Percentiles rank a stretch among this genome's conserved stretches.
phyloP scores from a whole-genome alignment of 37 sponge, comb jelly and placozoan species.

The Geodia barretti region DNA sequence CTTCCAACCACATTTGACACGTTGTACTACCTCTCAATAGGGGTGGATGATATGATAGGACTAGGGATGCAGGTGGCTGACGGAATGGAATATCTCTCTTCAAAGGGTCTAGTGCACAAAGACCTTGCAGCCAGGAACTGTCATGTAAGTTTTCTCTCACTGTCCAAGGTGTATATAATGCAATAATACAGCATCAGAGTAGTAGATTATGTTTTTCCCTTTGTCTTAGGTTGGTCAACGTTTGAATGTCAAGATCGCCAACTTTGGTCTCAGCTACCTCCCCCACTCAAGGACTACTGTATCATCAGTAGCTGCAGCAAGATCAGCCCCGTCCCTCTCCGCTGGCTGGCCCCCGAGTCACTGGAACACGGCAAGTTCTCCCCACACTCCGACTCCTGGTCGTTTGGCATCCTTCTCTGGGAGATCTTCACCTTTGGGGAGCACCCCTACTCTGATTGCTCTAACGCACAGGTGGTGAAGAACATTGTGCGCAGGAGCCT shows the following conservation, averaged over 20 bases:
- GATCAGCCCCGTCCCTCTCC: constrained; percentile 49
- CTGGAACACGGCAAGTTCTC: constrained; percentile 55
- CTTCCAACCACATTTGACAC: too few species aligned
- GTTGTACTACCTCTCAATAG: too few species aligned
- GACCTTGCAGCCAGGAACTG: constrained; percentile 75
- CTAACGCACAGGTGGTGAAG: constrained; percentile 51
- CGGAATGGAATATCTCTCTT: constrained; percentile 57
- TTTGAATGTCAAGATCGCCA: constrained; percentile 65
- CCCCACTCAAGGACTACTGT: constrained; percentile 63
- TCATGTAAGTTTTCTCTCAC: constrained; percentile 39
- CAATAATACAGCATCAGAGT: neutral
- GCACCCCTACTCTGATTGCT: constrained; percentile 42
- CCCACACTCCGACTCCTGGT: constrained; percentile 64
- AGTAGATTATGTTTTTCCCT: neutral
- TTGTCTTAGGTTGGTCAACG: constrained; percentile 51
- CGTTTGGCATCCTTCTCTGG: constrained; percentile 70
- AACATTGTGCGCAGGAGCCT: constrained; percentile 18
- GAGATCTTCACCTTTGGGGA: constrained; percentile 55
- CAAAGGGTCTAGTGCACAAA: constrained; percentile 62
- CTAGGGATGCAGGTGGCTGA: constrained; percentile 59
- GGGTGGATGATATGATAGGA: constrained; percentile 33
- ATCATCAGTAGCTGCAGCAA: constrained; percentile 30
- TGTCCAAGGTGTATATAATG: neutral
- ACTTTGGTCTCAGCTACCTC: constrained; percentile 68
- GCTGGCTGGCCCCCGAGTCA: constrained; percentile 74